A percentile compares a stretch with the other conserved stretches of the same genome.
These are phyloP conservation scores for Seriola dumerili DNA, from an alignment of 2,113 vertebrate genomes.

Conservation along the genomic window DNA sequence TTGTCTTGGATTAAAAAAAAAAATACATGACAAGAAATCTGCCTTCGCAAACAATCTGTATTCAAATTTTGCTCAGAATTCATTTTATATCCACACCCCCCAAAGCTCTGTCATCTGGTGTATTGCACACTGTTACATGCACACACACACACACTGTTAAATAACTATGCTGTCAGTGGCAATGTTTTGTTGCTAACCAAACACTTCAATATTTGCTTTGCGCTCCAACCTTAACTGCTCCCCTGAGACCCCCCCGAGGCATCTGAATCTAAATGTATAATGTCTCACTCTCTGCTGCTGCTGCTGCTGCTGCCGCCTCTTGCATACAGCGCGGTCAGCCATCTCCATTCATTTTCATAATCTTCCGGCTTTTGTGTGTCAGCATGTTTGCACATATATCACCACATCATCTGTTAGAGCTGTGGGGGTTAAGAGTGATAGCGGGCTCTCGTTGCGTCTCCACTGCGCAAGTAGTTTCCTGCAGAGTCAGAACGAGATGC, in stretches of 20 bases:
- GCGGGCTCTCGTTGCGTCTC: slow-evolving; percentile 33
- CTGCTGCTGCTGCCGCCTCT: slow-evolving; percentile 8
- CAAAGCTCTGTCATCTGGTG: slow-evolving; percentile 36
- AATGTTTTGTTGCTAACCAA: slow-evolving; percentile 41
- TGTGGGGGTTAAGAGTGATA: slow-evolving; percentile 36
- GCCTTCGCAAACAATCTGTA: slow-evolving; percentile 33
- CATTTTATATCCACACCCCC: slow-evolving; percentile 8
- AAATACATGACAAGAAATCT: not conserved
- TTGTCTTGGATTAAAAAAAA: slow-evolving; percentile 3
- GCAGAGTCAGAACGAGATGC: slow-evolving; percentile 39
- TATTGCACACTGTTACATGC: slow-evolving; percentile 23
- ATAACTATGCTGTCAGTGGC: not conserved
- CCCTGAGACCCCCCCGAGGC: slow-evolving; percentile 53
- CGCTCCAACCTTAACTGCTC: slow-evolving; percentile 55
- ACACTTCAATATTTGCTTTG: slow-evolving; percentile 68
- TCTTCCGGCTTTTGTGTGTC: slow-evolving; percentile 50
- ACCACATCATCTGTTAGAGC: slow-evolving; percentile 42
- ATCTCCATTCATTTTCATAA: slow-evolving; percentile 67
- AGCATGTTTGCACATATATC: slow-evolving; percentile 55
- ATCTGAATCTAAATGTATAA: slow-evolving; percentile 58
- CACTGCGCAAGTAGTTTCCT: slow-evolving; percentile 48
- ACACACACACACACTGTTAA: slow-evolving; percentile 9
- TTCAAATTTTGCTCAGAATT: slow-evolving; percentile 51
- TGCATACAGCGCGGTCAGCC: slow-evolving; percentile 55
- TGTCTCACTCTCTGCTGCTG: slow-evolving; percentile 21